phyloP scores from a whole-genome alignment of 2,113 vertebrate genomes.

The Helogale parvula region DNA sequence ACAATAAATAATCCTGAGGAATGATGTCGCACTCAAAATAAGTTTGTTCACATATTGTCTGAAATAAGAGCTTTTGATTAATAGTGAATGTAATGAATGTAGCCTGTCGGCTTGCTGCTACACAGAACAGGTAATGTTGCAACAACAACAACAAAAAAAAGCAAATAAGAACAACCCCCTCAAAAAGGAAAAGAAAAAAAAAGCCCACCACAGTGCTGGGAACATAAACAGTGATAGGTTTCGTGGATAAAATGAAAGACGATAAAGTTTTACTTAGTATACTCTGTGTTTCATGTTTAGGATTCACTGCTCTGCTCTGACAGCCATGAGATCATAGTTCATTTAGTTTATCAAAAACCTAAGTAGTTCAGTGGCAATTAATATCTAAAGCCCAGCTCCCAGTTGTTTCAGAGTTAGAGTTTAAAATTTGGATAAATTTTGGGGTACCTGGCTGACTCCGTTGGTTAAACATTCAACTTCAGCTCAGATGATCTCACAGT shows the following conservation, averaged over 20 bases:
- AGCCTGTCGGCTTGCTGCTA: background rate
- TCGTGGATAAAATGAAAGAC: background rate
- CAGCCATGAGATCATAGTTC: background rate
- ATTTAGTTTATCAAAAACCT: background rate
- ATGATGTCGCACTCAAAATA: background rate
- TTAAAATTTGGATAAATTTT: background rate
- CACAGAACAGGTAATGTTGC: background rate
- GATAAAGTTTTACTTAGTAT: background rate
- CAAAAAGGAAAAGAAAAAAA: background rate
- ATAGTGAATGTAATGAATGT: background rate
- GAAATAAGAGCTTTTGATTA: constrained; percentile 32
- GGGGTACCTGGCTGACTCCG: no score
- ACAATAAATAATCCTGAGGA: constrained; percentile 45
- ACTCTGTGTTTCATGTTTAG: background rate
- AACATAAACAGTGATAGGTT: background rate
- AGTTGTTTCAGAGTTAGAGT: background rate
- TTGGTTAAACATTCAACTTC: no score
- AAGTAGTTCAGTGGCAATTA: background rate
- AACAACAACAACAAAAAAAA: background rate
- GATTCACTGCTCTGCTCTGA: background rate
- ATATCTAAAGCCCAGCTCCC: background rate
- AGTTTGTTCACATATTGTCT: background rate
- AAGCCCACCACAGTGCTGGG: background rate
- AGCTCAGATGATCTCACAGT: no score
- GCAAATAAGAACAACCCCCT: background rate